A percentile compares a stretch with the other conserved stretches of the same genome.
phyloP scores from a whole-genome alignment of 2,888 invertebrate genomes.

The Marronus borbonicus region DNA sequence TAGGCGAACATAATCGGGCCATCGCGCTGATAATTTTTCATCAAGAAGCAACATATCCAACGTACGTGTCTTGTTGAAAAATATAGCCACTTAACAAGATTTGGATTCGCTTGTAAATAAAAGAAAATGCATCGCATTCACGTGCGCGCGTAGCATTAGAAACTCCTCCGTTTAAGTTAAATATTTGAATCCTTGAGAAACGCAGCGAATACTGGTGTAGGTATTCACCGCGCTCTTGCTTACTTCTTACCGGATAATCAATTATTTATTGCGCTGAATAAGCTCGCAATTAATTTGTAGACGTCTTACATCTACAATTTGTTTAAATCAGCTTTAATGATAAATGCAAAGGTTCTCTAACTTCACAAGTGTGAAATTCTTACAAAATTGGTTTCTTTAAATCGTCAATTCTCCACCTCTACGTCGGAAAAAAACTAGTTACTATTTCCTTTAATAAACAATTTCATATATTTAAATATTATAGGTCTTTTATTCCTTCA shows the following conservation, averaged over 20 bases:
- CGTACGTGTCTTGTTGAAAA: conserved; percentile 38
- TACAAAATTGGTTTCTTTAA: too few relatives aligned
- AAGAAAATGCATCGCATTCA: conserved; percentile 16
- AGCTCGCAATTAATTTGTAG: conserved; percentile 32
- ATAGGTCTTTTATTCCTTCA: too few relatives aligned
- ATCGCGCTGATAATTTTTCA: conserved; percentile 31
- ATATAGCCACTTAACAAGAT: conserved; percentile 34
- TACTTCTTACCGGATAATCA: conserved; percentile 26
- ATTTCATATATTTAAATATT: too few relatives aligned
- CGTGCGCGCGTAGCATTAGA: neutral
- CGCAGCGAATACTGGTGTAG: neutral
- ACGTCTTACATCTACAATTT: conserved; percentile 12
- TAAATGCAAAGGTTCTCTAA: neutral
- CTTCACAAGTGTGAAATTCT: too few relatives aligned
- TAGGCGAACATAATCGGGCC: neutral
- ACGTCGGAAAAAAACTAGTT: too few relatives aligned
- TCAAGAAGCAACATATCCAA: conserved; percentile 42
- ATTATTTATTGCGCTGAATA: conserved; percentile 36
- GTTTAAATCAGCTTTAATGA: conserved; percentile 30
- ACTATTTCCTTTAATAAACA: too few relatives aligned
- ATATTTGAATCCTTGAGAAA: conserved; percentile 34
- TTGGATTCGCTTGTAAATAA: conserved; percentile 20
- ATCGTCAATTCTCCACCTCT: too few relatives aligned
- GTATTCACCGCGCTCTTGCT: neutral
- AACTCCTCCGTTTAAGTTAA: conserved; percentile 25